Conservation (phyloP, 1,140 invertebrate species). For the Aphis craccivora region DNA sequence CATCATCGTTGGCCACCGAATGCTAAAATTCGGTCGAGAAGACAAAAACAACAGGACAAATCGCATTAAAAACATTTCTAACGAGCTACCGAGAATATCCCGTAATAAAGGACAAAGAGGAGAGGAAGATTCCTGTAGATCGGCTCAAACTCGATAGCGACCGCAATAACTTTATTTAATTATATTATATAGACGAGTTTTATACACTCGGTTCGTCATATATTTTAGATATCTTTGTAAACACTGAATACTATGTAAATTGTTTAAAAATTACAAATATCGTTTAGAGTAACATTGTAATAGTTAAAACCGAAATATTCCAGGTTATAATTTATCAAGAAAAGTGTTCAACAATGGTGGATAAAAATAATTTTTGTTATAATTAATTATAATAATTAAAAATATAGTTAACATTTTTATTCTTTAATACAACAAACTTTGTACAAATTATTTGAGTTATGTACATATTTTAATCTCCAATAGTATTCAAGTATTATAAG, state of each 20-base stretch:
- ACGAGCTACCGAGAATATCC: background rate
- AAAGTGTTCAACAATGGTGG: background rate
- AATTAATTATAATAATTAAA: slow-evolving; percentile 1
- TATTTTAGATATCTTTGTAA: background rate
- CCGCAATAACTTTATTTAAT: slow-evolving; percentile 10
- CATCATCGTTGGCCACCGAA: slow-evolving; percentile 10
- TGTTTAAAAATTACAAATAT: background rate
- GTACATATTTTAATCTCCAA: background rate
- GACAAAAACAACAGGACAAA: slow-evolving; percentile 39
- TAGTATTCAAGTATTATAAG: background rate
- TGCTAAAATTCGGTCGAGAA: slow-evolving; percentile 15
- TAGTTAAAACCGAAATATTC: background rate
- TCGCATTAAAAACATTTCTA: slow-evolving; percentile 40
- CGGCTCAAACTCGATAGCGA: background rate
- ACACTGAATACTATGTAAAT: background rate
- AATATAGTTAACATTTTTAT: slow-evolving; percentile 14
- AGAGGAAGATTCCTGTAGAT: background rate
- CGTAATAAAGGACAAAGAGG: background rate
- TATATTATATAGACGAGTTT: background rate
- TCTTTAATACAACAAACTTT: background rate
- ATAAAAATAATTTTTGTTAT: background rate
- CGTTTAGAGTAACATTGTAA: background rate
- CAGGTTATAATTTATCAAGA: background rate
- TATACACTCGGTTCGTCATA: background rate
- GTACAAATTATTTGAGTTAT: slow-evolving; percentile 1